Evolutionary conservation across 2,113 vertebrate species (phyloP), one percentile per base, ranked within the genome.

Genomic region (Leptobrachium leishanense): DNA sequence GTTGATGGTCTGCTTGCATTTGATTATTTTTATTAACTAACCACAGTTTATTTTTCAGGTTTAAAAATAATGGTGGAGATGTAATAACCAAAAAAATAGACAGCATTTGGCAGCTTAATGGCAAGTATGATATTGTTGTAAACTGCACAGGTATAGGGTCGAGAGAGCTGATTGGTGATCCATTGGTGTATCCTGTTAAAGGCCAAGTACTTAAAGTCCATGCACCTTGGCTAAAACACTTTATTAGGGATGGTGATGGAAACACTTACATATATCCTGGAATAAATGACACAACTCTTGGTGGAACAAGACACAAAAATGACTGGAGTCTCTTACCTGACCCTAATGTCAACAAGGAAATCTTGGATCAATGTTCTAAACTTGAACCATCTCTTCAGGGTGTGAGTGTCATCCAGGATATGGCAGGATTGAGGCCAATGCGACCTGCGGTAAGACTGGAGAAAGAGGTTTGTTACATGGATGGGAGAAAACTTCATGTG

Each of bases 171-270:
- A 86, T 83, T 15, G 88, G 88, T 9, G 97, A 99, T 59, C 0
- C 68, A 7, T 0, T 83, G 10, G 54, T 98, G 2, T 83, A 91
- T 72, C 94, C 98, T 0, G 44, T 95, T 20, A 91, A 94, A 76
- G 98, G 98, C 1, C 97, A 99, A 84, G 89, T 99, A 2, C 90
- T 98, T 20, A 88, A 90, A 81, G 89, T 95, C 66, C 88, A 92
- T 0, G 97, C 96, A 13, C 95, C 98, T 7, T 99, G 98, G 97
- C 81, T 98, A 79, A 92, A 94, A 75, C 90, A 96, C 81, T 99
- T 99, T 81, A 89, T 98, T 83, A 86, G 94, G 43, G 94, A 94
- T 0, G 92, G 86, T 6, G 92, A 91, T 5, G 95, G 92, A 3
- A 86, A 82, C 69, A 92, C 93, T 0, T 99, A 99, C 72, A 88